Evolutionary conservation across 2,113 vertebrate species (phyloP), one percentile per base, ranked within the genome.

Genomic region (Centrocercus urophasianus): DNA sequence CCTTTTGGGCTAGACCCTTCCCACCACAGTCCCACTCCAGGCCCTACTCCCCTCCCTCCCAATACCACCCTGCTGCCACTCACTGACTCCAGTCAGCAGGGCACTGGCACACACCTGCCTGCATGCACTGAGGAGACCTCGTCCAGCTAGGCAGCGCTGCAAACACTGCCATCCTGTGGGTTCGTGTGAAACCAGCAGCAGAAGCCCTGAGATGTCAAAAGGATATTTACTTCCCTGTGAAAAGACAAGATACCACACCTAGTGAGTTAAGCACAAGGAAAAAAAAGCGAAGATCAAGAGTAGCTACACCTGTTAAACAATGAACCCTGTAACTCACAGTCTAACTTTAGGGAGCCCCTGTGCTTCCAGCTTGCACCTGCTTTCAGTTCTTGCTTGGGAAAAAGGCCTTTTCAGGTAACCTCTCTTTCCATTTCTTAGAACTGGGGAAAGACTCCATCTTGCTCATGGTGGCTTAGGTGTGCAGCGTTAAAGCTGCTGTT

Each of bases 261-360:
- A 19, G 24, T 65, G 69, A 83, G 16, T 3, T 1, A 93, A 86
- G 14, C 10, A 48, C 4, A 9, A 83, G 7, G 9, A 36, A 63
- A 40, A 83, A 76, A 78, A 90, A 40, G 45, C 38, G 64, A 89
- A 91, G 56, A 16, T 70, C 50, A 86, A 76, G 12, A 42, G 42
- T 52, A 91, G 40, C 20, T 63, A 83, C 7, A 8, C 5, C 36
- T 0, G 0, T 28, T 48, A 42, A 89, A 56, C 13, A 85, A 83
- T 45, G 47, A 3, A 83, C 12, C n/a, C 13, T 45, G 45, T 32
- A 66, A 83, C 28, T 73, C 27, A 28, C 42, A 80, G 40, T 16
- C n/a, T 73, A 48, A 77, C 79, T 91, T 61, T 54, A 88, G 42
- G 60, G 34, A 72, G 85, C 18, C 15, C 25, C 38, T 76, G 20